Evolutionary conservation across 2,888 invertebrate genomes (phyloP).

Genomic region (Tipula unca): DNA sequence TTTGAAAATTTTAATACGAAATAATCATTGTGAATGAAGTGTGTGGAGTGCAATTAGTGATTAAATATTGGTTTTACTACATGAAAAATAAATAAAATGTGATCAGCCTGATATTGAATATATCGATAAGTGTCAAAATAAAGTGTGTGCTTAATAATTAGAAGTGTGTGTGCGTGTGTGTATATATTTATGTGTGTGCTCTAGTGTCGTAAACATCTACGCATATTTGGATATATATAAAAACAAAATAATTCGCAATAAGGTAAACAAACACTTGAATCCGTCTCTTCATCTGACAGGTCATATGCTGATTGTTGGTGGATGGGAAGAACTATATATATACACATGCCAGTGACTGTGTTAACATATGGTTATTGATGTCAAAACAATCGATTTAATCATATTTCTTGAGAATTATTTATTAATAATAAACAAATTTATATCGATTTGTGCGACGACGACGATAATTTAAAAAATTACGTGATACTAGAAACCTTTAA

Average conservation of each 20-base stretch:
- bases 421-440: neutral
- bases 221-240: neutral
- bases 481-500: neutral
- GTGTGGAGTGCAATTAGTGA: neutral
- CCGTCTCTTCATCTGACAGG: neutral
- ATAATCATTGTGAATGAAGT: neutral
- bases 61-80: neutral
- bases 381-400: neutral
- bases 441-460: neutral
- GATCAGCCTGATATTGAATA: neutral
- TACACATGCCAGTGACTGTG: neutral
- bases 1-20: neutral
- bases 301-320: no score
- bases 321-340: no score
- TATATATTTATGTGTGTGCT: neutral
- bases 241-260: neutral
- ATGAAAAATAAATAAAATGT: neutral
- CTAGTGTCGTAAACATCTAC: neutral
- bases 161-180: neutral
- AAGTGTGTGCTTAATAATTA: neutral
- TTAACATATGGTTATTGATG: neutral
- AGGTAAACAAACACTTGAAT: neutral
- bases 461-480: neutral
- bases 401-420: neutral
- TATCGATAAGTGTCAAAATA: neutral